Percentiles rank a stretch among this genome's conserved stretches.
Conservation (phyloP, 2,797 vertebrate genomes). For the Danio kyathit region DNA sequence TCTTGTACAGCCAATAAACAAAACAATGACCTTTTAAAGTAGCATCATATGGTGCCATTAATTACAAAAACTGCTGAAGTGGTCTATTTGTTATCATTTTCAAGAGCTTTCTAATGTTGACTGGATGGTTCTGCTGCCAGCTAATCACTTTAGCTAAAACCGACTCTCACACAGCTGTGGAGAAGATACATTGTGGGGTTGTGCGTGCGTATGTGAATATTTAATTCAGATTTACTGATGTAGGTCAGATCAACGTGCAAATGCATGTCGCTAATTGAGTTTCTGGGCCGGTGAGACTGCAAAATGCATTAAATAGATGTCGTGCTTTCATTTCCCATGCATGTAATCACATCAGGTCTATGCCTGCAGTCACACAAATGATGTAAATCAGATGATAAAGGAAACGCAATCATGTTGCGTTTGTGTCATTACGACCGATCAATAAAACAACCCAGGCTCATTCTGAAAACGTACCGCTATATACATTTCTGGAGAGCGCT, state of each 20-base stretch:
- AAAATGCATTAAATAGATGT: constrained; percentile 1
- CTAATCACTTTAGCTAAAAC: constrained; percentile 17
- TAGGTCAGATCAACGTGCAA: constrained; percentile 37
- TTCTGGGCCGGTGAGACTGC: not conserved
- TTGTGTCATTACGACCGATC: not conserved
- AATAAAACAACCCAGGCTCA: too few species aligned
- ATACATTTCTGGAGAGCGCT: too few species aligned
- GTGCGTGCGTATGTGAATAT: constrained; percentile 15
- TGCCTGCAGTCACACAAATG: not conserved
- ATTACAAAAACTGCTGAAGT: constrained; percentile 5
- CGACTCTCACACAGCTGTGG: not conserved
- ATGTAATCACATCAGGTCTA: constrained; percentile 22
- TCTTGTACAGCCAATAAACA: not conserved
- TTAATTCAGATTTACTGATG: constrained; percentile 32
- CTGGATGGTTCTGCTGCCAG: not conserved
- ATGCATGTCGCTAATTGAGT: constrained; percentile 29
- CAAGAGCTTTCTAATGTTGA: constrained; percentile 4
- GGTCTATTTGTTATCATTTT: not conserved
- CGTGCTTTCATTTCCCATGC: constrained; percentile 22
- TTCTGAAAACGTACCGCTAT: too few species aligned
- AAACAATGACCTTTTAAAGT: too few species aligned
- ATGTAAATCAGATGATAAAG: constrained; percentile 5
- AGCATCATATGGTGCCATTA: too few species aligned
- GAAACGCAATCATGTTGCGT: not conserved
- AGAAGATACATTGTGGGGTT: not conserved